A percentile compares a stretch with the other conserved stretches of the same genome.
phyloP scores from a whole-genome alignment of 2,797 vertebrate species.

The Lithobates pipiens region DNA sequence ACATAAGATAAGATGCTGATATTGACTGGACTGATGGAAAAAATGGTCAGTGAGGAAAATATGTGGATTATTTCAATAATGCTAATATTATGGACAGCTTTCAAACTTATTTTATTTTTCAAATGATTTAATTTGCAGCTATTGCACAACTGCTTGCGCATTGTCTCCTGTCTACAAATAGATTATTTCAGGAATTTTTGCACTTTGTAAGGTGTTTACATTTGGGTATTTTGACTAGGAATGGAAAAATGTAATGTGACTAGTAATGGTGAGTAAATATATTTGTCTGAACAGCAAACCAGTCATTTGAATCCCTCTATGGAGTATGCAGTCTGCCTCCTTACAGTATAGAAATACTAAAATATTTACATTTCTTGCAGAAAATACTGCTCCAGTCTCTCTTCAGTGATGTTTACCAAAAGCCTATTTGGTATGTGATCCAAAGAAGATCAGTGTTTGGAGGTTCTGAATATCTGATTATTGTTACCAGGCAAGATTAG shows the following conservation, averaged over 20 bases:
- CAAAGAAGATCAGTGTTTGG: too few species aligned
- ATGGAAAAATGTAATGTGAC: neutral
- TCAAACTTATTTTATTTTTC: slow-evolving; percentile 51
- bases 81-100: slow-evolving; percentile 56
- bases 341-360: neutral
- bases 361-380: neutral
- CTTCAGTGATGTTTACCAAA: too few species aligned
- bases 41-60: slow-evolving; percentile 35
- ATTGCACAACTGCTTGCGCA: slow-evolving; percentile 43
- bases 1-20: slow-evolving; percentile 35
- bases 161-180: slow-evolving; percentile 48
- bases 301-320: neutral
- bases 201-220: slow-evolving; percentile 16
- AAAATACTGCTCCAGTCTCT: neutral
- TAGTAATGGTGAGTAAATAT: neutral
- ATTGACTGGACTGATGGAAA: slow-evolving; percentile 11
- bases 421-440: too few species aligned
- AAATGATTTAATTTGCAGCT: slow-evolving; percentile 42
- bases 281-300: neutral
- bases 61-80: slow-evolving; percentile 56
- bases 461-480: too few species aligned
- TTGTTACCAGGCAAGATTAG: too few species aligned
- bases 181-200: slow-evolving; percentile 32
- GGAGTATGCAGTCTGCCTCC: neutral
- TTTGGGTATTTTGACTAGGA: slow-evolving; percentile 21